Percentiles rank a stretch among this genome's conserved stretches.
Conservation (phyloP, 2,797 vertebrate genomes). For the Lacerta viridis region DNA sequence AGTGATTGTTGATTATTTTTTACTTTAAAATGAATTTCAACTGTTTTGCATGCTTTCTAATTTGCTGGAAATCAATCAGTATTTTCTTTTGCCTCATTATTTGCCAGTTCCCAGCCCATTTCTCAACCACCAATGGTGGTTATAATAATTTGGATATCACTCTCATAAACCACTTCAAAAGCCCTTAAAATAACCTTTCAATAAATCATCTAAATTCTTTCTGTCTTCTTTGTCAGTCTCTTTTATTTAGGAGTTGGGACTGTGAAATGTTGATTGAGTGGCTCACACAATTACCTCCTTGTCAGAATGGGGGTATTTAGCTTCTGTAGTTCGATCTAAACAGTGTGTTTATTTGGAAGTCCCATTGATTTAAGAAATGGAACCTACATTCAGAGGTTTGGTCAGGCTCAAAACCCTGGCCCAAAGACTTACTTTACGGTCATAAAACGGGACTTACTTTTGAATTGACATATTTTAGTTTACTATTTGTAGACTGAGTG, state of each 20-base stretch:
- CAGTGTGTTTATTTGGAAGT: not conserved
- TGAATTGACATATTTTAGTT: not conserved
- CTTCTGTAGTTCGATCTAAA: not conserved
- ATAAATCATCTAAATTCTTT: not conserved
- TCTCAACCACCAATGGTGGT: not conserved
- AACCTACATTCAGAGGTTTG: not conserved
- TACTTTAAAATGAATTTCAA: too few species aligned
- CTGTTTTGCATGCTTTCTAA: too few species aligned
- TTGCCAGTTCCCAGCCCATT: not conserved
- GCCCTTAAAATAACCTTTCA: not conserved
- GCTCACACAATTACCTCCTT: not conserved
- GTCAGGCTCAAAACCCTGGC: not conserved
- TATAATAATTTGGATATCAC: not conserved
- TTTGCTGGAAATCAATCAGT: too few species aligned
- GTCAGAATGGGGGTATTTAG: not conserved
- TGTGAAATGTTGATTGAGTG: not conserved
- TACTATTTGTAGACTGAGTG: not conserved
- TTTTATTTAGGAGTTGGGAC: not conserved
- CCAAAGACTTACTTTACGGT: too few species aligned
- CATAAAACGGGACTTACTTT: too few species aligned
- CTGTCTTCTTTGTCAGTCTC: not conserved
- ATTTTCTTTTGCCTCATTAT: not conserved
- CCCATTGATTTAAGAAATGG: not conserved
- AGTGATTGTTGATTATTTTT: too few species aligned
- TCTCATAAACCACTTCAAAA: not conserved